These are phyloP conservation scores for Tadarida brasiliensis DNA, from an alignment of 2,797 vertebrate species.

Conservation along the genomic window DNA sequence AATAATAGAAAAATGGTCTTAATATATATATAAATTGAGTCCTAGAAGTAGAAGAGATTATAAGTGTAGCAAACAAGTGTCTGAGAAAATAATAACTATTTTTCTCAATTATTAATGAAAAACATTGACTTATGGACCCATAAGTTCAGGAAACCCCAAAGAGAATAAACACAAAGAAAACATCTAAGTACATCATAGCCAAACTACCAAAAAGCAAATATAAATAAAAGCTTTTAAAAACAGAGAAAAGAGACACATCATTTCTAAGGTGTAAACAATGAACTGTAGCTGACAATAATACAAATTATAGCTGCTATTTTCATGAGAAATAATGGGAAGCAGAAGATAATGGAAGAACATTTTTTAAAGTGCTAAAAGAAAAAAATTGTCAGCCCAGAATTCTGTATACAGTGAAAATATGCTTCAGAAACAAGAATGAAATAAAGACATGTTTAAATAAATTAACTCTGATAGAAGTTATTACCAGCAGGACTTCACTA, in stretches of 20 bases:
- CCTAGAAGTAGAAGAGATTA: not conserved
- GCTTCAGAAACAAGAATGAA: conserved; percentile 1
- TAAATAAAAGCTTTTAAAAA: not conserved
- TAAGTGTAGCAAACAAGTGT: not conserved
- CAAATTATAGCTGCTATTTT: not conserved
- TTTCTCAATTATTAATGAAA: not conserved
- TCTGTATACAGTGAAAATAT: not conserved
- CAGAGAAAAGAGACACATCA: not conserved
- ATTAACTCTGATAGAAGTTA: not conserved
- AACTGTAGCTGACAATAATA: not conserved
- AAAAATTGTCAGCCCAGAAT: not conserved
- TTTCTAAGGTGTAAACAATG: not conserved
- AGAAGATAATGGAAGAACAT: not conserved
- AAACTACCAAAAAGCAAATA: not conserved
- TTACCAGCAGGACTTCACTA: not conserved
- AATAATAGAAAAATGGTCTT: not conserved
- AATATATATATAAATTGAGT: not conserved
- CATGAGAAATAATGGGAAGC: not conserved
- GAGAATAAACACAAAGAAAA: not conserved
- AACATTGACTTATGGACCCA: not conserved
- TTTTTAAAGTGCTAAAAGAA: not conserved
- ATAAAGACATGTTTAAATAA: not conserved
- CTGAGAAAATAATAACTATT: not conserved
- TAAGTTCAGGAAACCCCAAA: not conserved
- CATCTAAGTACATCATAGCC: not conserved